These are phyloP conservation scores for Lepidostoma basale DNA, from an alignment of 1,140 invertebrate genomes.

Conservation along the genomic window DNA sequence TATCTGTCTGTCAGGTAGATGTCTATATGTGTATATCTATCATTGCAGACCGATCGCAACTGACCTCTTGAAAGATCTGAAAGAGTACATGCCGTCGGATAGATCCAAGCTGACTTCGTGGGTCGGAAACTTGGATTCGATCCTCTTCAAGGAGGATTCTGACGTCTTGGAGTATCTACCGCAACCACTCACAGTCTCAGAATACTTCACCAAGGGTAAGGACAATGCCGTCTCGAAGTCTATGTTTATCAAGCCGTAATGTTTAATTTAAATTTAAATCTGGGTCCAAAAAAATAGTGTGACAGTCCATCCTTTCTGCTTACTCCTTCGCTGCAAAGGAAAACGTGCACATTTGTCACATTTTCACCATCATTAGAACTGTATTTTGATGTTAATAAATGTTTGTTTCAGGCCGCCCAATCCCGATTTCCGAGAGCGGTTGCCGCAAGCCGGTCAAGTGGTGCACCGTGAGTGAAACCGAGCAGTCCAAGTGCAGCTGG, in stretches of 20 bases:
- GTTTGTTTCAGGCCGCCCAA: constrained; percentile 47
- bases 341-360: no score
- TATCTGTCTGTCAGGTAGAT: no score
- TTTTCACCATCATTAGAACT: no score
- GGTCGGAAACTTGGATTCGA: constrained; percentile 31
- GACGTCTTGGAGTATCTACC: constrained; percentile 17
- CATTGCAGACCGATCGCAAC: constrained; percentile 42
- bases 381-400: no score
- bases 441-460: constrained; percentile 62
- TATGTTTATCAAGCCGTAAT: no score
- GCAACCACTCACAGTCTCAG: background rate
- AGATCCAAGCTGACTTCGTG: constrained; percentile 32
- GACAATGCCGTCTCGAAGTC: background rate
- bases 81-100: constrained; percentile 37
- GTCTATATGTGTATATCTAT: background rate
- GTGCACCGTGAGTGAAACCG: constrained; percentile 63
- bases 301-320: no score
- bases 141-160: constrained; percentile 30
- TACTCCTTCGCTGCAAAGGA: no score
- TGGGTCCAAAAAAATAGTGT: background rate
- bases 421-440: constrained; percentile 45
- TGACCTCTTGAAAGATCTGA: constrained; percentile 39
- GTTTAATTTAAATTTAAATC: no score
- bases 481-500: constrained; percentile 67
- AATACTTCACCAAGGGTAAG: constrained; percentile 31